Conservation (phyloP, 2,888 invertebrate genomes). For the Clitarchus hookeri region DNA sequence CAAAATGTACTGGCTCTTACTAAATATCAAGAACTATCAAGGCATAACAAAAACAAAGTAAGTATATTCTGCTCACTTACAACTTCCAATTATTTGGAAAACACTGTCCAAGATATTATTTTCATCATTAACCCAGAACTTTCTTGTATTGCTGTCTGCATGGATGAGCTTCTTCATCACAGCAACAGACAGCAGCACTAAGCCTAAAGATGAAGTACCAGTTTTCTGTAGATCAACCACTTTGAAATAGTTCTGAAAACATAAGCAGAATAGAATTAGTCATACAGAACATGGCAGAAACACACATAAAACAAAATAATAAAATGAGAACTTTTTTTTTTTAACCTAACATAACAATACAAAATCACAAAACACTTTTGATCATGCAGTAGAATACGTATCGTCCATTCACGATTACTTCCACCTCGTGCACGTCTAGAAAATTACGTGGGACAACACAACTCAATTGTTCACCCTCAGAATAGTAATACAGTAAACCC, state of each 20-base stretch:
- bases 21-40: too few species aligned
- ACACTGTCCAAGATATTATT: slow-evolving; percentile 27
- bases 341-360: too few species aligned
- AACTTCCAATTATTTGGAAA: neutral
- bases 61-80: neutral
- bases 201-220: slow-evolving; percentile 25
- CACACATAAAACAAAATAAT: neutral
- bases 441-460: too few species aligned
- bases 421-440: too few species aligned
- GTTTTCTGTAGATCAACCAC: neutral
- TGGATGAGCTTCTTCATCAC: slow-evolving; percentile 38
- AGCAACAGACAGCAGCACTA: slow-evolving; percentile 35
- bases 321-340: too few species aligned
- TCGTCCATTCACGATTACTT: too few species aligned
- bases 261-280: neutral
- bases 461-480: too few species aligned
- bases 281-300: neutral
- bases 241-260: neutral
- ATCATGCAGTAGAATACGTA: too few species aligned
- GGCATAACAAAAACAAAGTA: neutral
- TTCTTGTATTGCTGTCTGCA: slow-evolving; percentile 26
- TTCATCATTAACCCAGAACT: slow-evolving; percentile 32
- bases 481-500: too few species aligned
- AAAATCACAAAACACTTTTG: too few species aligned
- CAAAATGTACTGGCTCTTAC: too few species aligned